phyloP scores from a whole-genome alignment of 2,797 vertebrate genomes.

The Synanceia verrucosa region DNA sequence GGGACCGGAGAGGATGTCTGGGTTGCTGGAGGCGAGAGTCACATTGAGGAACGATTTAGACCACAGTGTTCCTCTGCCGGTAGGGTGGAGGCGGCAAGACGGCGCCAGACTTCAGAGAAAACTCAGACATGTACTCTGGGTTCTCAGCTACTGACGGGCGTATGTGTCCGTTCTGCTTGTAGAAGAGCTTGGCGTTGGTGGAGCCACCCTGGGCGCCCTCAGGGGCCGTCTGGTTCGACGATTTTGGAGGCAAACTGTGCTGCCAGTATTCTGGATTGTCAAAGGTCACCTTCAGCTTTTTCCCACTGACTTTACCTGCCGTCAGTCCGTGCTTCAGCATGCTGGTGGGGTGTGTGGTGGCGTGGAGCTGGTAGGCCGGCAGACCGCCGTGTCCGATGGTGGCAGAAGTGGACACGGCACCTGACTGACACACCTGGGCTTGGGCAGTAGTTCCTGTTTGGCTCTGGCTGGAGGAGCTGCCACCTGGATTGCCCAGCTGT shows the following conservation, averaged over 20 bases:
- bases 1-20: conserved; percentile 57
- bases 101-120: conserved; percentile 91
- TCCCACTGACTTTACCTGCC: conserved; percentile 75
- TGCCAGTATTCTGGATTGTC: conserved; percentile 99
- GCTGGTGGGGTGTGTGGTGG: conserved; percentile 62
- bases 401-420: conserved; percentile 71
- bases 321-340: conserved; percentile 77
- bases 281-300: conserved; percentile 95
- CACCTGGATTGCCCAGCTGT: conserved; percentile 67
- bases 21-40: conserved; percentile 50
- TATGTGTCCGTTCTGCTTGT: conserved; percentile 96
- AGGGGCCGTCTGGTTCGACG: conserved; percentile 80
- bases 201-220: conserved; percentile 90
- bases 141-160: conserved; percentile 92
- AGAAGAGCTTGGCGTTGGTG: conserved; percentile 91
- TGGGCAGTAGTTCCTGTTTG: conserved; percentile 67
- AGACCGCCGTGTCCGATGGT: conserved; percentile 67
- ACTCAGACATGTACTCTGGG: conserved; percentile 95
- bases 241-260: conserved; percentile 93
- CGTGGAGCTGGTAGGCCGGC: conserved; percentile 74
- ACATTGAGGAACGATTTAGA: conserved; percentile 79
- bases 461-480: conserved; percentile 42
- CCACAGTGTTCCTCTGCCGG: conserved; percentile 98
- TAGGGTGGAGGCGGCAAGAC: conserved; percentile 96
- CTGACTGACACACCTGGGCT: conserved; percentile 61